Conservation (phyloP, 2,888 invertebrate species). For the Leptopilina myrica region DNA sequence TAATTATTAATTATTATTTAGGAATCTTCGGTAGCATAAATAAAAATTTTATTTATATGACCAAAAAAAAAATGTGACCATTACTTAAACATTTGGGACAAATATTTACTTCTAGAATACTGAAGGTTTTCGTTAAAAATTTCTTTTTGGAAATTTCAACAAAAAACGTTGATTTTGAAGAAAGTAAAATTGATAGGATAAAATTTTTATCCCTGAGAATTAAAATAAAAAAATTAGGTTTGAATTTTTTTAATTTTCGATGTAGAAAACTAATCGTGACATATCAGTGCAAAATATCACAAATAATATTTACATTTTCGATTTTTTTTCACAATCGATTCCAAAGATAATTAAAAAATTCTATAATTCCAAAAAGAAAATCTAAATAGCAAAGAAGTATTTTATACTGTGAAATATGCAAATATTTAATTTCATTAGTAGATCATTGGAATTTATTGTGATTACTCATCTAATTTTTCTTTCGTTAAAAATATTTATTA, state of each 20-base stretch:
- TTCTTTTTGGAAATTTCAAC: not conserved
- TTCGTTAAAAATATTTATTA: not conserved
- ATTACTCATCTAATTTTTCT: not conserved
- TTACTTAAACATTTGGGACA: slow-evolving; percentile 15
- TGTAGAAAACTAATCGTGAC: not conserved
- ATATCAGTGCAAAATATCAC: slow-evolving; percentile 32
- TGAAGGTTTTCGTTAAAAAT: no score
- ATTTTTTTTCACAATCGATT: not conserved
- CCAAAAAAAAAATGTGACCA: not conserved
- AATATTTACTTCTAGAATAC: not conserved
- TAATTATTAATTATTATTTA: slow-evolving; percentile 5
- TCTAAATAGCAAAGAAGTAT: not conserved
- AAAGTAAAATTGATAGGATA: not conserved
- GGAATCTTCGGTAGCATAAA: not conserved
- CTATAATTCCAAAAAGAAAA: not conserved
- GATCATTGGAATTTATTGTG: slow-evolving; percentile 3
- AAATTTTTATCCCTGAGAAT: not conserved
- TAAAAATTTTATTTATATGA: not conserved
- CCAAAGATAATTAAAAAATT: not conserved
- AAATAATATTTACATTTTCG: not conserved
- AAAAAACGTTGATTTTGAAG: not conserved
- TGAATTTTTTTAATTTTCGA: no score
- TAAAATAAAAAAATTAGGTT: no score
- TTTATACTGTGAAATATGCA: slow-evolving; percentile 1
- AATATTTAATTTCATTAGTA: not conserved